Evolutionary conservation across 1,140 invertebrate genomes (phyloP), one percentile per base, ranked within the genome.

Genomic region (Drosophila grimshawi): DNA sequence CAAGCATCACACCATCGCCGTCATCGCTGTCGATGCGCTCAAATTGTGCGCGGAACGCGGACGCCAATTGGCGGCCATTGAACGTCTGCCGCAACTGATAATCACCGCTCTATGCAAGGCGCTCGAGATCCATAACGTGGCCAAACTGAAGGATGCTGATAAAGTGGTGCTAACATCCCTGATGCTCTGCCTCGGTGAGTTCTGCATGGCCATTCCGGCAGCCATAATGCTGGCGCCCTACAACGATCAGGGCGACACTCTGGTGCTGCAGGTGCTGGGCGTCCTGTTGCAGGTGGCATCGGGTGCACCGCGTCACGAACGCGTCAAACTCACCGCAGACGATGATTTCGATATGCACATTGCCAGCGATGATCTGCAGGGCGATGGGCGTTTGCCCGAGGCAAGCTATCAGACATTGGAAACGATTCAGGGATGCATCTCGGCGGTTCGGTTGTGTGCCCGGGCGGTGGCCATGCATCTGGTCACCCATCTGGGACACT

Each of bases 171-270:
- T 97, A 0, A 96, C 97, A 19, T 96, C 97, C 1, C 94, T 98
- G 81, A 94, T 98, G 78, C 95, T 98, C 63, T 98, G 97, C 91
- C 93, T 99, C 37, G 97, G 97, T 0, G 98, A 99, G 93, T 99
- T 98, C 96, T 98, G 97, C 62, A 97, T 99, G 95, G 65, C 92
- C 0, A 89, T 92, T 51, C 92, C 92, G 0, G 60, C 76, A 2
- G 5, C 76, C 2, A 46, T 91, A 2, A 83, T 92, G 80, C 52
- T 92, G 39, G 62, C 81, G 2, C 72, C 88, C 0, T 56, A 83
- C n/a, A 90, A 92, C 27, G 91, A 92, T 11, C 93, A 94, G 60
- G 93, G 93, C 27, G 94, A 93, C 55, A 93, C 94, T 37, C 82
- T 96, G 2, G 92, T 96, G 30, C 91, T 95, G 35, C 94, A 94